Conservation (phyloP, 2,888 invertebrate genomes). For the Phymatocera aterrima region DNA sequence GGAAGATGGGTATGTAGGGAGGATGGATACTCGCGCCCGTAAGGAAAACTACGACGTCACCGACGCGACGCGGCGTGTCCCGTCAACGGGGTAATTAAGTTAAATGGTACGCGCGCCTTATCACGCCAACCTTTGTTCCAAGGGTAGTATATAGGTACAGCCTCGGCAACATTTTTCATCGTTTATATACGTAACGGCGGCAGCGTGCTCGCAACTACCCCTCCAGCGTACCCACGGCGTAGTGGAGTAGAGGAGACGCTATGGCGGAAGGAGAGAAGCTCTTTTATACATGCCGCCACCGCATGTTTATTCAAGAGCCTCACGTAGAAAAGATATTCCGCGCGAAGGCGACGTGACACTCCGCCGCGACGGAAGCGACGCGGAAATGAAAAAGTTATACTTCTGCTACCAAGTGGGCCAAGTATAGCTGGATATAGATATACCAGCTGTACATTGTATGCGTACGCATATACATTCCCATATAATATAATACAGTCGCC, state of each 20-base stretch:
- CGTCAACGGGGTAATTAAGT: slow-evolving; percentile 45
- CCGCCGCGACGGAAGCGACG: slow-evolving; percentile 61
- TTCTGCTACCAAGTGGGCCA: slow-evolving; percentile 49
- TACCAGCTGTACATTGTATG: background rate
- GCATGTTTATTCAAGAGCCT: slow-evolving; percentile 73
- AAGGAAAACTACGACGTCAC: slow-evolving; percentile 21
- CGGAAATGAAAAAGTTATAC: slow-evolving; percentile 73
- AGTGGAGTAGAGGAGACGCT: too few relatives aligned
- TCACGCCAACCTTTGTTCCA: slow-evolving; percentile 53
- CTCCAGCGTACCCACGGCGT: slow-evolving; percentile 34
- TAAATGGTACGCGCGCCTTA: slow-evolving; percentile 57
- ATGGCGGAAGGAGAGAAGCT: slow-evolving; percentile 53
- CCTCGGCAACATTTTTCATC: slow-evolving; percentile 68
- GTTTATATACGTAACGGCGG: slow-evolving; percentile 65
- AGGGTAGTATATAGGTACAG: slow-evolving; percentile 39
- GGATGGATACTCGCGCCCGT: background rate
- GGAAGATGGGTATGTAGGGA: too few relatives aligned
- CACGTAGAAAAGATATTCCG: slow-evolving; percentile 72
- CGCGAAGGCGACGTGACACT: slow-evolving; percentile 55
- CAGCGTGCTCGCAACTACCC: slow-evolving; percentile 49
- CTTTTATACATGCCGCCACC: slow-evolving; percentile 58
- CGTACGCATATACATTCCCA: background rate
- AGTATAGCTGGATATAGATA: background rate
- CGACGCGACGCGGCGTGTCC: background rate
- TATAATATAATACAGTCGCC: background rate